Evolutionary conservation across 2,113 vertebrate species (phyloP).

Genomic region (Cebidichthys violaceus): DNA sequence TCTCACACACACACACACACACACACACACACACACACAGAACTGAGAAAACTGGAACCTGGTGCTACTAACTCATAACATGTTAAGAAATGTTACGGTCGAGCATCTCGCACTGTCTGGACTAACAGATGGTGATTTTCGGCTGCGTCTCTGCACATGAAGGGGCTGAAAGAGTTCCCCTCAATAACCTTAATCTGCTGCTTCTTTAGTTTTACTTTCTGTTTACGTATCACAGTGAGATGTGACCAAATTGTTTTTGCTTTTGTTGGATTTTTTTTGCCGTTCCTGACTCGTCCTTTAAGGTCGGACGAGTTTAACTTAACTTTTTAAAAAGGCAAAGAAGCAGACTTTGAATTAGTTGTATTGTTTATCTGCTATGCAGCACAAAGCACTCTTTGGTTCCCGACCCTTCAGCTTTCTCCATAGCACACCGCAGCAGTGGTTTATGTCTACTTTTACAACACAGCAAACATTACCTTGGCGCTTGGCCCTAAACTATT

Average conservation of each 20-base stretch:
- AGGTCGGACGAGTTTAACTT: neutral
- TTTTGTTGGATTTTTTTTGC: conserved; percentile 28
- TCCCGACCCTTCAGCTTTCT: conserved; percentile 40
- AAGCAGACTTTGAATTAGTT: conserved; percentile 26
- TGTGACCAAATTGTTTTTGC: neutral
- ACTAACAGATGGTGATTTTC: neutral
- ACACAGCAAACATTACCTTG: conserved; percentile 11
- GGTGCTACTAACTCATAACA: conserved; percentile 58
- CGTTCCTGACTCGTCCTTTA: conserved; percentile 11
- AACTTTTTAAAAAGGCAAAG: neutral
- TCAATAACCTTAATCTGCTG: conserved; percentile 2
- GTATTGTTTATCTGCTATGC: conserved; percentile 40
- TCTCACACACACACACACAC: conserved; percentile 28
- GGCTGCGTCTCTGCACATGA: conserved; percentile 3
- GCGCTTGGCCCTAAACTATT: neutral
- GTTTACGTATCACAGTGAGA: neutral
- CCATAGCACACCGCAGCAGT: neutral
- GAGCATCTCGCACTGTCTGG: conserved; percentile 20
- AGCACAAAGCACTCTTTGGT: conserved; percentile 42
- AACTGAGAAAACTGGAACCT: conserved; percentile 58
- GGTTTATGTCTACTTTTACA: neutral
- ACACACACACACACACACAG: neutral
- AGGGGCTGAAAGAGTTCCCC: conserved; percentile 19
- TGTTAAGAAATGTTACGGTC: neutral
- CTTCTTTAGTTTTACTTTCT: conserved; percentile 30